Evolutionary conservation across 2,797 vertebrate species (phyloP), one percentile per base, ranked within the genome.

Genomic region (Aselliscus stoliczkanus): DNA sequence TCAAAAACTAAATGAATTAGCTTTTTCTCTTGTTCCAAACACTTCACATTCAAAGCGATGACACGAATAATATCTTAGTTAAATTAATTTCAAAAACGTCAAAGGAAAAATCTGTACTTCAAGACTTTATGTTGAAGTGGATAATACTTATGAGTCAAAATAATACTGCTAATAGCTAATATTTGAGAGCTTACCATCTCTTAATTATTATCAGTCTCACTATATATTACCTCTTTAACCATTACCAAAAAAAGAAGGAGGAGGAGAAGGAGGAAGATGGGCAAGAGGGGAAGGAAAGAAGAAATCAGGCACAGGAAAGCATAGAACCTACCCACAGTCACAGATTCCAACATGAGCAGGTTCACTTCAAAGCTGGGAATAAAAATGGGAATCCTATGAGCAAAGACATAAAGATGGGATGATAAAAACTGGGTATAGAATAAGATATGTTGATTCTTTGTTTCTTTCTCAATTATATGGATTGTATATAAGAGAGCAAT

Each of bases 1-100:
- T 96, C 50, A 93, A 94, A 93, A 93, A 6, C 10, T 29, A 94
- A 25, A 52, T 79, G 23, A 65, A 80, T 76, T 90, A 65, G 4
- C 13, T 62, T 69, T 42, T 85, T 18, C 6, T 75, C 13, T 82
- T 76, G 4, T 88, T 72, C 11, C 3, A 69, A 64, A 75, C 7
- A 79, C 5, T 9, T 79, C 60, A 44, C 7, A 79, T 23, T 29
- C 9, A 86, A 79, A 50, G 34, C 76, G 23, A 69, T 42, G 21
- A n/a, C 11, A 77, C 8, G 1, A 69, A 37, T 50, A 81, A 62
- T 18, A 62, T 42, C 73, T 95, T 65, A 75, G 37, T 56, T 88
- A 94, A 93, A 83, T 64, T 2, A 69, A 39, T 5, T 79, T 14
- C 13, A 70, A 70, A 90, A 86, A 10, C 4, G n/a, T 94, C 18